Evolutionary conservation across 2,113 vertebrate species (phyloP).

Genomic region (Sebastes fasciatus): DNA sequence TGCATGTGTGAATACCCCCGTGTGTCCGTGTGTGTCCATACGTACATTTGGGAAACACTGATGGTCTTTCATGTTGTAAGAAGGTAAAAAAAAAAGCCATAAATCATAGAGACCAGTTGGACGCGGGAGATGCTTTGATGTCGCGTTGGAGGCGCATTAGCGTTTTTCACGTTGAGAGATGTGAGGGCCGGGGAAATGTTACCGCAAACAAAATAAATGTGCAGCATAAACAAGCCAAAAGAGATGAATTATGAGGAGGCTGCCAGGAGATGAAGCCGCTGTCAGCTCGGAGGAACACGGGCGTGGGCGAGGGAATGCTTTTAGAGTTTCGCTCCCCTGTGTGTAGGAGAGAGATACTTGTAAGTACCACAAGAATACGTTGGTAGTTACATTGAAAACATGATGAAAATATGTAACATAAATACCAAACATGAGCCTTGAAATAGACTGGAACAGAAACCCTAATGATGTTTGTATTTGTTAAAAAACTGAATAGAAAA

Average conservation of each 20-base stretch:
- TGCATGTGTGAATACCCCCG: not conserved
- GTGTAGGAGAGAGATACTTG: too few species aligned
- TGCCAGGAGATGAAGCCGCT: conserved; percentile 40
- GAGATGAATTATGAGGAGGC: conserved; percentile 43
- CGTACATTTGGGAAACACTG: conserved; percentile 43
- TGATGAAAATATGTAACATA: not conserved
- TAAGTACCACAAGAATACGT: not conserved
- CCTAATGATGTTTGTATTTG: not conserved
- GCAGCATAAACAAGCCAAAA: conserved; percentile 52
- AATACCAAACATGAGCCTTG: not conserved
- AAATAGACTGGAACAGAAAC: not conserved
- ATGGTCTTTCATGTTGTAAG: conserved; percentile 52
- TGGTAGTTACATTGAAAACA: not conserved
- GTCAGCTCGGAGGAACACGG: conserved; percentile 26
- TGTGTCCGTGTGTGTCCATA: conserved; percentile 8
- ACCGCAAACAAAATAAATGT: conserved; percentile 49
- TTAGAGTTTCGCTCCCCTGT: not conserved
- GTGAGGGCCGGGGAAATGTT: conserved; percentile 46
- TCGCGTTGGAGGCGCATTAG: conserved; percentile 33
- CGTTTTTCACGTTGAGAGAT: conserved; percentile 54
- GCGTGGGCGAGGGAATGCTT: conserved; percentile 1
- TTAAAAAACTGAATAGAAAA: not conserved
- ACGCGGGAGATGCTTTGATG: conserved; percentile 62
- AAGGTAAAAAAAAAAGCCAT: conserved; percentile 24
- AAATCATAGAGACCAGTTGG: conserved; percentile 15